Conservation (phyloP, 2,113 vertebrate species). For the Morone saxatilis region DNA sequence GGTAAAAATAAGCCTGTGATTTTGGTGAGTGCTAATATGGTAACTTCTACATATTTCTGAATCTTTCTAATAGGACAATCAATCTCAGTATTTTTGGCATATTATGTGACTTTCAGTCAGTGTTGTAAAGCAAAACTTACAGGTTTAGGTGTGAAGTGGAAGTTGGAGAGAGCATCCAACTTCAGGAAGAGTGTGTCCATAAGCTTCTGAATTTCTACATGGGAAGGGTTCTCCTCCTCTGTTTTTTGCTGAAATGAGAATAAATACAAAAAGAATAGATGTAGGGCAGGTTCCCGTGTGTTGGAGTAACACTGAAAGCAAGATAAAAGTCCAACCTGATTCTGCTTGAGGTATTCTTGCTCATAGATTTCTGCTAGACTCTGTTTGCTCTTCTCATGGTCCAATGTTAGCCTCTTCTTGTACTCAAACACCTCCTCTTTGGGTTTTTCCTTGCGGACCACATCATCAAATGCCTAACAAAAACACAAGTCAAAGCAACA, state of each 20-base stretch:
- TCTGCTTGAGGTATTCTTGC: slow-evolving; percentile 94
- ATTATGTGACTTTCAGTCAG: not conserved
- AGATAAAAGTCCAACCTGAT: slow-evolving; percentile 84
- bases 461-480: slow-evolving; percentile 94
- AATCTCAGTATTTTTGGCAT: not conserved
- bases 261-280: not conserved
- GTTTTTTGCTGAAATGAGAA: slow-evolving; percentile 86
- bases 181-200: slow-evolving; percentile 96
- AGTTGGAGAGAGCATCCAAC: slow-evolving; percentile 96
- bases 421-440: slow-evolving; percentile 95
- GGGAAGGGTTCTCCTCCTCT: slow-evolving; percentile 91
- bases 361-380: slow-evolving; percentile 97
- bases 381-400: slow-evolving; percentile 97
- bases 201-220: slow-evolving; percentile 93
- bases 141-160: slow-evolving; percentile 96
- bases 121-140: slow-evolving; percentile 83
- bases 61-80: too few relatives aligned
- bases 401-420: slow-evolving; percentile 93
- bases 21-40: too few relatives aligned
- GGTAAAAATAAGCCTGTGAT: not conserved
- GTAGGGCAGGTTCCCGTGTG: not conserved
- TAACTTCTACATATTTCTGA: too few relatives aligned
- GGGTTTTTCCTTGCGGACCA: slow-evolving; percentile 95
- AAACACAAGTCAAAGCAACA: slow-evolving; percentile 24
- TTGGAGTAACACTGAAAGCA: not conserved